Percentiles rank a stretch among this genome's conserved stretches.
Evolutionary conservation across 2,113 vertebrate species (phyloP).

Genomic region (Antechinus flavipes): DNA sequence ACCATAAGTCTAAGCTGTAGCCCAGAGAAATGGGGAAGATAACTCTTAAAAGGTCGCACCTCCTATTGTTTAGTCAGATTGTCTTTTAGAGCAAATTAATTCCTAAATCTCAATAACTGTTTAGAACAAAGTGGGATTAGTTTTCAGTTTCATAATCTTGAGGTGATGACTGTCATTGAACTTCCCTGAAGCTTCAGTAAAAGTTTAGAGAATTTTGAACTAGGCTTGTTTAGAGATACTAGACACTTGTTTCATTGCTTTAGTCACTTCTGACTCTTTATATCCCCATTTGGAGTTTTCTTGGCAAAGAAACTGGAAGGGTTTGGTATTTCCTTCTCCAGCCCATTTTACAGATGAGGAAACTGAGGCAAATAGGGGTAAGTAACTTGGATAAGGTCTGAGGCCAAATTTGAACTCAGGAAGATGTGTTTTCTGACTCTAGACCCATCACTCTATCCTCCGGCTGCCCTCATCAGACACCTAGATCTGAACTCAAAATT

Average conservation of each 20-base stretch:
- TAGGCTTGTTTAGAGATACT: neutral
- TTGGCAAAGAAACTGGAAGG: neutral
- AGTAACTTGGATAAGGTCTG: neutral
- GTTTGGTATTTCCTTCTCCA: too few relatives aligned
- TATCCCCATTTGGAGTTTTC: neutral
- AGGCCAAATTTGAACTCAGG: neutral
- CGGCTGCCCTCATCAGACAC: neutral
- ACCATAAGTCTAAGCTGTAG: too few relatives aligned
- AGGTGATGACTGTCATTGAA: neutral
- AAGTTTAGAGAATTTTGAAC: neutral
- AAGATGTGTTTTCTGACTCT: neutral
- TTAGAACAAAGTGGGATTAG: too few relatives aligned
- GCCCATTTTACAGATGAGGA: neutral
- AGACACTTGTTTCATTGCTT: neutral
- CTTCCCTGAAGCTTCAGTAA: neutral
- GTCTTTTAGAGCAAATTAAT: too few relatives aligned
- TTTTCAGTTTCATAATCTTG: too few relatives aligned
- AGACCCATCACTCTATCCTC: neutral
- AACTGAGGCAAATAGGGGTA: neutral
- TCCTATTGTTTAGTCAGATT: too few relatives aligned
- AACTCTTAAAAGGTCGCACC: too few relatives aligned
- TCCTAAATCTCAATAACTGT: too few relatives aligned
- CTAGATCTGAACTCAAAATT: neutral
- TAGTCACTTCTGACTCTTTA: neutral
- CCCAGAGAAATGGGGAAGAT: too few relatives aligned